phyloP scores from a whole-genome alignment of 2,113 vertebrate genomes.

The Onychorhynchus coronatus region DNA sequence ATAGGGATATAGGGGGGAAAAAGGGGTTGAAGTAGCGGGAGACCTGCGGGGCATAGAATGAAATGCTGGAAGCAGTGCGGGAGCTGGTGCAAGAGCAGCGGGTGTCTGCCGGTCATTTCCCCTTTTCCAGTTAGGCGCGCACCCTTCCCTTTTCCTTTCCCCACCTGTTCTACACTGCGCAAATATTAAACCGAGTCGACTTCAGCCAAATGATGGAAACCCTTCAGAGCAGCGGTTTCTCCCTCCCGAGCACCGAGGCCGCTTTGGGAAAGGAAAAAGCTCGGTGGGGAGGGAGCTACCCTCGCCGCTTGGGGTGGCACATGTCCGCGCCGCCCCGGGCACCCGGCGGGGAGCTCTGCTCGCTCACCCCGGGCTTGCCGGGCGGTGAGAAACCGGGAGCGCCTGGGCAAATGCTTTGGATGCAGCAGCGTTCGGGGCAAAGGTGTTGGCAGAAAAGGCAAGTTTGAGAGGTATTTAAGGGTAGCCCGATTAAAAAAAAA shows the following conservation, averaged over 20 bases:
- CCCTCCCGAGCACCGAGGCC: not conserved
- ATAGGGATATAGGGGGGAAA: not conserved
- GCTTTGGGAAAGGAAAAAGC: not conserved
- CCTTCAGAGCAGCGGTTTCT: not conserved
- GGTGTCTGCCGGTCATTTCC: not conserved
- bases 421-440: not conserved
- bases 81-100: not conserved
- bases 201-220: not conserved
- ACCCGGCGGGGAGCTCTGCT: not conserved
- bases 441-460: not conserved
- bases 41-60: not conserved
- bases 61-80: not conserved
- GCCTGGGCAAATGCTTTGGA: no score
- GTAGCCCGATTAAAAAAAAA: not conserved
- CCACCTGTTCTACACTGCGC: not conserved
- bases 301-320: not conserved
- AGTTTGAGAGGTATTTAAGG: no score
- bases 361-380: not conserved
- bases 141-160: not conserved
- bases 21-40: not conserved
- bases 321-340: not conserved
- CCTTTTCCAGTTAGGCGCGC: rapidly evolving
- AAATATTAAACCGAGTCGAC: no score
- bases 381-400: not conserved
- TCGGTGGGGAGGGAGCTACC: not conserved